These are phyloP conservation scores for Hirundo rustica DNA, from an alignment of 2,797 vertebrate species.

Conservation along the genomic window DNA sequence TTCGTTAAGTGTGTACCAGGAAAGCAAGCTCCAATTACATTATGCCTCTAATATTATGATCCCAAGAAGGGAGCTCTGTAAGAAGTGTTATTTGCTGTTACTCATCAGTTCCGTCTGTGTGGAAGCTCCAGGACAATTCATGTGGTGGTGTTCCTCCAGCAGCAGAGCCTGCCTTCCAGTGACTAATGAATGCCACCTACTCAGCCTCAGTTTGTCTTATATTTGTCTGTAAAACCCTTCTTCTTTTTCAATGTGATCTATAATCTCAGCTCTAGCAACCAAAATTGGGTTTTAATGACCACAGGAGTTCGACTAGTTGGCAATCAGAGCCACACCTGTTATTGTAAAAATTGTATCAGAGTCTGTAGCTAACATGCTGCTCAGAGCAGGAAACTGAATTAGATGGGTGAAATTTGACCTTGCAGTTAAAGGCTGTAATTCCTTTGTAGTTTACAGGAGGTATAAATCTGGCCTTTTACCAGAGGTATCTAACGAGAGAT, in stretches of 20 bases:
- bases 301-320: background rate
- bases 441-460: background rate
- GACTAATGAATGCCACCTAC: conserved; percentile 18
- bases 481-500: background rate
- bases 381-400: background rate
- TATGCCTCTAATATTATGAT: background rate
- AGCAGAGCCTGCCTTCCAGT: background rate
- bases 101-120: background rate
- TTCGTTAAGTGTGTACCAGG: background rate
- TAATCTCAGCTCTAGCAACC: background rate
- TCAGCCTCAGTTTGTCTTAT: background rate
- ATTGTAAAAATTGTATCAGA: background rate
- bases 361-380: background rate
- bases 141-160: background rate
- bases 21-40: background rate
- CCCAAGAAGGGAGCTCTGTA: background rate
- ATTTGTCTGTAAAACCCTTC: background rate
- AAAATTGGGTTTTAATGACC: background rate
- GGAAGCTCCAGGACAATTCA: background rate
- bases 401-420: background rate
- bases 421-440: background rate
- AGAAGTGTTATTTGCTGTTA: conserved; percentile 1
- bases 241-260: background rate
- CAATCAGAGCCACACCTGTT: background rate
- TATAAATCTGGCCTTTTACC: background rate